These are phyloP conservation scores for Acipenser ruthenus DNA, from an alignment of 2,797 vertebrate species.

Conservation along the genomic window DNA sequence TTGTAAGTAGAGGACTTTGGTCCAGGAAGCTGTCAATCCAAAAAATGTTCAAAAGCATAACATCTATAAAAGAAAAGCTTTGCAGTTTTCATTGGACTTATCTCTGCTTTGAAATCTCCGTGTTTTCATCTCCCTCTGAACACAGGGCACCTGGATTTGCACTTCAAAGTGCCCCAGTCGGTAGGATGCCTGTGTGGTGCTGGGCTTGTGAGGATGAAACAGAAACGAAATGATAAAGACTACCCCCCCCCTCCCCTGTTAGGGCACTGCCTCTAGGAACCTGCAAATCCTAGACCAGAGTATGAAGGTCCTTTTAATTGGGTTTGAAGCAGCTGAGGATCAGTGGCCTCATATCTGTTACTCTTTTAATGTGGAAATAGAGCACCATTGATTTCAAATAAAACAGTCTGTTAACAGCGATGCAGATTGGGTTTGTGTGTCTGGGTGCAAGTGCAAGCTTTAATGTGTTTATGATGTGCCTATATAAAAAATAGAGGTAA, in stretches of 20 bases:
- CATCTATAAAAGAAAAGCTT: conserved; percentile 4
- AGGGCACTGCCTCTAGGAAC: conserved; percentile 1
- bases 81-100: conserved; percentile 24
- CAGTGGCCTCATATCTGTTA: conserved; percentile 1
- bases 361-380: conserved; percentile 13
- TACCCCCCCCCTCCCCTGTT: background rate
- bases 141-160: conserved; percentile 52
- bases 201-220: conserved; percentile 45
- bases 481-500: too few relatives aligned
- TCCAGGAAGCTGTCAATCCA: background rate
- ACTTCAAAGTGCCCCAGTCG: conserved; percentile 56
- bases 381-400: conserved; percentile 12
- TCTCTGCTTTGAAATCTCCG: conserved; percentile 39
- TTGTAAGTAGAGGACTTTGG: background rate
- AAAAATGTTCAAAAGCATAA: conserved; percentile 15
- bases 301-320: conserved; percentile 9
- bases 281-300: background rate
- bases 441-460: too few relatives aligned
- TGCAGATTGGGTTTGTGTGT: background rate
- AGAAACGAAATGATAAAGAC: conserved; percentile 11
- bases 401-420: conserved; percentile 6
- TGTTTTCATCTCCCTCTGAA: conserved; percentile 40
- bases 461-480: too few relatives aligned
- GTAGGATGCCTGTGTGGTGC: conserved; percentile 42
- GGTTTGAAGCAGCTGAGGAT: conserved; percentile 1